Conservation (phyloP, 1,140 invertebrate genomes). For the Drosophila setifemur region DNA sequence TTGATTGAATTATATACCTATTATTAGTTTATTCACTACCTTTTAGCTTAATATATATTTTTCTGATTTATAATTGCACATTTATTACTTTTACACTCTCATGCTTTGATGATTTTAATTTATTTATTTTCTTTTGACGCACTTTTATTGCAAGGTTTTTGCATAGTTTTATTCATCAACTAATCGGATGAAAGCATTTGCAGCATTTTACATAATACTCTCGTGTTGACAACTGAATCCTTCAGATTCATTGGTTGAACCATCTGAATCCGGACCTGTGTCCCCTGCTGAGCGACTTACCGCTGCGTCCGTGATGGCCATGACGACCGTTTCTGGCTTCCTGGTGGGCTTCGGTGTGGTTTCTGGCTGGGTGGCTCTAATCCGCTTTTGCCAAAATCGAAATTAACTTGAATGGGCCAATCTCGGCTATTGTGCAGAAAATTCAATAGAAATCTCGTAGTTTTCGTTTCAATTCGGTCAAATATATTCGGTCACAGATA, state of each 20-base stretch:
- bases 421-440: constrained; percentile 35
- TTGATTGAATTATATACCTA: no score
- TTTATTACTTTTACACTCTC: no score
- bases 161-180: no score
- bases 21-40: no score
- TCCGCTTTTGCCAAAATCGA: constrained; percentile 46
- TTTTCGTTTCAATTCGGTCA: constrained; percentile 34
- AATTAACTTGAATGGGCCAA: constrained; percentile 33
- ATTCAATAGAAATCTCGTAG: constrained; percentile 20
- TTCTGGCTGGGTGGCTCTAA: constrained; percentile 1
- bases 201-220: background rate
- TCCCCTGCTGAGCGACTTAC: constrained; percentile 20
- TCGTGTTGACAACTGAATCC: background rate
- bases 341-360: constrained; percentile 5
- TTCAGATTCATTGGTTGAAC: background rate
- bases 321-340: constrained; percentile 32
- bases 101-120: no score
- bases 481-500: constrained; percentile 18
- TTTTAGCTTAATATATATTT: no score
- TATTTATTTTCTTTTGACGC: no score
- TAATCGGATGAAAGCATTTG: background rate
- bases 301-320: constrained; percentile 40
- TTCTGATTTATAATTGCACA: no score
- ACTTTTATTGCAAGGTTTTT: no score
- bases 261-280: constrained; percentile 12